phyloP scores from a whole-genome alignment of 2,113 vertebrate species.

The Forbesichthys papilliferus region DNA sequence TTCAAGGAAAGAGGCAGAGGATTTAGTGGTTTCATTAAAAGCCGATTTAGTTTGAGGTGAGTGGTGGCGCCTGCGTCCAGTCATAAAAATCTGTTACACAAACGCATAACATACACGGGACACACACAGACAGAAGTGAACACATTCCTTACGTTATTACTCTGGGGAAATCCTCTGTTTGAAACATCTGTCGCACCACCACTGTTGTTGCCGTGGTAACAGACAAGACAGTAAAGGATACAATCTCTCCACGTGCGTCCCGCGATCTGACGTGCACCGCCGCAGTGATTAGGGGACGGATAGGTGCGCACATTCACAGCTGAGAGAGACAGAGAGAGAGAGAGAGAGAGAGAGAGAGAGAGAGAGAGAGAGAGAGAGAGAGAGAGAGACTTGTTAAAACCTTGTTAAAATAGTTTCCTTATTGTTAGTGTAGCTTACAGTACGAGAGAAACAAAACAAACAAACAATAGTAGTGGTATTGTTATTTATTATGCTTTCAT shows the following conservation, averaged over 20 bases:
- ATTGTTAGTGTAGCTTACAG: too few relatives aligned
- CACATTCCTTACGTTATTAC: background rate
- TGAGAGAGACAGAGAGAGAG: conserved; percentile 12
- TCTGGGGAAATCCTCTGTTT: background rate
- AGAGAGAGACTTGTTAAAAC: too few relatives aligned
- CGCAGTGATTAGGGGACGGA: background rate
- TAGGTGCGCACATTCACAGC: conserved; percentile 13
- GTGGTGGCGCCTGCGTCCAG: conserved; percentile 44
- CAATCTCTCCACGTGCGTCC: conserved; percentile 12
- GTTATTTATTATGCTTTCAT: too few relatives aligned
- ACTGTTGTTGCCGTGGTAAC: conserved; percentile 18
- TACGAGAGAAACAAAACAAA: too few relatives aligned
- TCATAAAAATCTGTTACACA: conserved; percentile 48
- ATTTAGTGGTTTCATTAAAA: conserved; percentile 72
- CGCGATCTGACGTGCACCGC: conserved; percentile 2
- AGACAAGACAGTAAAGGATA: background rate
- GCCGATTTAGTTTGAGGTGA: conserved; percentile 63
- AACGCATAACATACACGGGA: background rate
- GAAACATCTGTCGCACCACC: background rate
- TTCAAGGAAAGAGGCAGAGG: conserved; percentile 23
- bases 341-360: background rate
- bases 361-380: conserved; percentile 2
- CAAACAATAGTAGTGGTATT: too few relatives aligned
- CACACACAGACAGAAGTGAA: background rate
- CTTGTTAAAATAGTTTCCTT: too few relatives aligned